phyloP scores from a whole-genome alignment of 2,888 invertebrate species.

The Aphrophora alni region DNA sequence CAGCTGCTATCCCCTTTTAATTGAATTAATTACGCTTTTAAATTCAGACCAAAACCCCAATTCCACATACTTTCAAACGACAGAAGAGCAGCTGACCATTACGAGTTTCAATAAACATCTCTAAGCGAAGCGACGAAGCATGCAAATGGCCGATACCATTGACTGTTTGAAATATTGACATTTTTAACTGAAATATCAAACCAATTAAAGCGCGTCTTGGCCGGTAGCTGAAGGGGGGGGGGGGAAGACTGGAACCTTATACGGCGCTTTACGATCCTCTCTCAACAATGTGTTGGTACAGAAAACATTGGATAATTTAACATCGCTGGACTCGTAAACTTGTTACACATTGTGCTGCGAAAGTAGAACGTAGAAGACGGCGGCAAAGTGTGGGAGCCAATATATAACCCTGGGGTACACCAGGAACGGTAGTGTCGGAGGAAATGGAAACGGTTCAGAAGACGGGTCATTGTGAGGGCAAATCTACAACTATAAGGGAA shows the following conservation, averaged over 20 bases:
- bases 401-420: not conserved
- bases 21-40: too few relatives aligned
- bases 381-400: not conserved
- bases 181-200: slow-evolving; percentile 9
- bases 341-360: not conserved
- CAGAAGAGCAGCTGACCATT: too few relatives aligned
- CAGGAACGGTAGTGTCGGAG: too few relatives aligned
- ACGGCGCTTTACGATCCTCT: slow-evolving; percentile 34
- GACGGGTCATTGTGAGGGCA: too few relatives aligned
- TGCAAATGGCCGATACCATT: not conserved
- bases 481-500: too few relatives aligned
- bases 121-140: not conserved
- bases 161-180: slow-evolving; percentile 6
- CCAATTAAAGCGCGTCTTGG: slow-evolving; percentile 10
- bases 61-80: too few relatives aligned
- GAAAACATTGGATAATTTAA: slow-evolving; percentile 40
- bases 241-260: slow-evolving; percentile 19
- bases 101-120: too few relatives aligned
- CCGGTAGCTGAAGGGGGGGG: not conserved
- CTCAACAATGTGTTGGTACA: slow-evolving; percentile 38
- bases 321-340: slow-evolving; percentile 33
- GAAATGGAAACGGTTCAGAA: too few relatives aligned
- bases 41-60: too few relatives aligned
- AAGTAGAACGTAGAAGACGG: not conserved
- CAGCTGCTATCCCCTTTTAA: too few relatives aligned